phyloP scores from a whole-genome alignment of 2,797 vertebrate genomes.

The Thripadectes ignobilis region DNA sequence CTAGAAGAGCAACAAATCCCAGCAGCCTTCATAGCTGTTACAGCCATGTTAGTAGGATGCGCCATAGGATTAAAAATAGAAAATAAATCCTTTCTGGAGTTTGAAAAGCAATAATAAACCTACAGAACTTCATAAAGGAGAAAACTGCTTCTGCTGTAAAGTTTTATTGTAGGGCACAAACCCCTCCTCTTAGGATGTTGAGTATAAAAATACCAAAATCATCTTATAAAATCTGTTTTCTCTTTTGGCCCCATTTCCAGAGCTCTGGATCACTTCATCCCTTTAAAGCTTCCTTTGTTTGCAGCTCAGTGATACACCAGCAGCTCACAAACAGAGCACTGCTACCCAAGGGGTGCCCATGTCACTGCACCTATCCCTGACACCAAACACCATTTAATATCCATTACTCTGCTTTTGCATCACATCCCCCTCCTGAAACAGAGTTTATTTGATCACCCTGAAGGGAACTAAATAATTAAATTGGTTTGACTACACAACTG shows the following conservation, averaged over 20 bases:
- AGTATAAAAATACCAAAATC: neutral
- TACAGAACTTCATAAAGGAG: neutral
- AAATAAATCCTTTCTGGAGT: neutral
- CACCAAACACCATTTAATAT: neutral
- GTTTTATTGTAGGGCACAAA: neutral
- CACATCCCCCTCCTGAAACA: neutral
- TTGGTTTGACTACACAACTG: neutral
- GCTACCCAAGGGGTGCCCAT: neutral
- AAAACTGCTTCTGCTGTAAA: neutral
- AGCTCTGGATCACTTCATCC: neutral
- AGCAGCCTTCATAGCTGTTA: neutral
- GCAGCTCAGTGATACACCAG: neutral
- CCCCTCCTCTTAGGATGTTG: neutral
- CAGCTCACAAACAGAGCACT: neutral
- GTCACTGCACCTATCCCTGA: neutral
- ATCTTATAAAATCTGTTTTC: neutral
- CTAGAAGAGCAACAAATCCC: neutral
- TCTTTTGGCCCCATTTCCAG: neutral
- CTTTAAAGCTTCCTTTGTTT: neutral
- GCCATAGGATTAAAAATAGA: neutral
- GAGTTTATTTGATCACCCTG: neutral
- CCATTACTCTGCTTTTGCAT: neutral
- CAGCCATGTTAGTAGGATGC: accelerated
- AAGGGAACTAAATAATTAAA: neutral
- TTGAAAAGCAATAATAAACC: neutral